Evolutionary conservation across 2,113 vertebrate genomes (phyloP), one percentile per base, ranked within the genome.

Genomic region (Oxyura jamaicensis): DNA sequence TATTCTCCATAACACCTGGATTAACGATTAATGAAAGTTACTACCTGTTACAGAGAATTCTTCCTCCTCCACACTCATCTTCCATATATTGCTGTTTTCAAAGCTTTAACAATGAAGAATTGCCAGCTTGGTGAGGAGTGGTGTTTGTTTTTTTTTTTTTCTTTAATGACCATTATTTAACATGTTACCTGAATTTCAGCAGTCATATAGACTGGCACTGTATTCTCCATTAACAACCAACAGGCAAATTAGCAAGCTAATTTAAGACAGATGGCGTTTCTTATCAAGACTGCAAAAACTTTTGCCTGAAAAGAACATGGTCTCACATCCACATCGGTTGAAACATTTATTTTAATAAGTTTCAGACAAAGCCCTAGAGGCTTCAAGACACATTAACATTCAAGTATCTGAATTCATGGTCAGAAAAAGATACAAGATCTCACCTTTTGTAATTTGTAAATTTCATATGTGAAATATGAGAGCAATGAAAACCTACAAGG

Each of bases 31-130:
- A 71, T 28, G 13, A 67, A 81, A 74, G 59, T 93, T 94, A 97
- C 94, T 93, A 96, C 94, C 95, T 97, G 81, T 42, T 92, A 66
- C 63, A 83, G 75, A 55, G n/a, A 68, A 50, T 67, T 91, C 59
- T 88, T 93, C 46, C 20, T 91, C 55, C 53, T 89, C 41, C 0
- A 0, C 68, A 42, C 17, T 83, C 13, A 8, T 84, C 68, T 84
- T 79, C 89, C 93, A 73, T 0, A 31, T 7, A 53, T 0, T 68
- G 55, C 22, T 60, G 58, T 35, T 67, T 83, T 29, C 78, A 85
- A 83, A 67, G 63, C 36, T 88, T 85, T 85, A 91, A 74, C 20
- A 59, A 25, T 4, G 71, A 94, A 71, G 78, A 93, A 90, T 36
- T 35, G 39, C 16, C 75, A 88, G 28, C 36, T 88, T 81, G 84